Conservation (phyloP, 2,113 vertebrate genomes). For the Sialia sialis region DNA sequence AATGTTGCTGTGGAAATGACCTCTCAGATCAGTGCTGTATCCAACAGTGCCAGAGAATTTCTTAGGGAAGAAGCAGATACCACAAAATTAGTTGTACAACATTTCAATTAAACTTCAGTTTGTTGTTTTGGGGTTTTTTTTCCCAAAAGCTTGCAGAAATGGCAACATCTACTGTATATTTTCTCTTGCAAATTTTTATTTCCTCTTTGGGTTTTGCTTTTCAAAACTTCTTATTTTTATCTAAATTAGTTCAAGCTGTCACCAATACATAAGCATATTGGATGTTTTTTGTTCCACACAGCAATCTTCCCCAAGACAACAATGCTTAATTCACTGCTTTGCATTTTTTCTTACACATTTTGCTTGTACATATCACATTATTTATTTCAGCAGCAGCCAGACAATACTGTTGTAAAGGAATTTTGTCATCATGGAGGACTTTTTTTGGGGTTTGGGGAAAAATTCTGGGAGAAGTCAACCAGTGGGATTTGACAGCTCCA, state of each 20-base stretch:
- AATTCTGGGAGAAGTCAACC: not conserved
- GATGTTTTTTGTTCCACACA: not conserved
- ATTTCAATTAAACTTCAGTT: not conserved
- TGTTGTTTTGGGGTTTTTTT: not conserved
- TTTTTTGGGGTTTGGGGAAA: not conserved
- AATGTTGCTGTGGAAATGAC: not conserved
- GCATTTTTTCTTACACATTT: not conserved
- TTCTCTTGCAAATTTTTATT: not conserved
- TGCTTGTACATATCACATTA: not conserved
- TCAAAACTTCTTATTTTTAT: slow-evolving; percentile 8
- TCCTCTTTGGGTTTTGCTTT: slow-evolving; percentile 5
- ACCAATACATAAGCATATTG: not conserved
- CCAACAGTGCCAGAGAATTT: not conserved
- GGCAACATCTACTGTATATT: not conserved
- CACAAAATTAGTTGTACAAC: not conserved
- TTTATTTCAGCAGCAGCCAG: not conserved
- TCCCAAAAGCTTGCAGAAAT: not conserved
- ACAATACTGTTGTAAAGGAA: not conserved
- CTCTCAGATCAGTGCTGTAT: not conserved
- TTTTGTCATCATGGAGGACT: not conserved
- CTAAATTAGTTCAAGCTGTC: slow-evolving; percentile 24
- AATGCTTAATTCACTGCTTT: not conserved
- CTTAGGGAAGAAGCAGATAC: not conserved
- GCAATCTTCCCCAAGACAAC: not conserved
- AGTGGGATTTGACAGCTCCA: not conserved